Conservation (phyloP, 1,140 invertebrate species). For the Drosophila kurseongensis region DNA sequence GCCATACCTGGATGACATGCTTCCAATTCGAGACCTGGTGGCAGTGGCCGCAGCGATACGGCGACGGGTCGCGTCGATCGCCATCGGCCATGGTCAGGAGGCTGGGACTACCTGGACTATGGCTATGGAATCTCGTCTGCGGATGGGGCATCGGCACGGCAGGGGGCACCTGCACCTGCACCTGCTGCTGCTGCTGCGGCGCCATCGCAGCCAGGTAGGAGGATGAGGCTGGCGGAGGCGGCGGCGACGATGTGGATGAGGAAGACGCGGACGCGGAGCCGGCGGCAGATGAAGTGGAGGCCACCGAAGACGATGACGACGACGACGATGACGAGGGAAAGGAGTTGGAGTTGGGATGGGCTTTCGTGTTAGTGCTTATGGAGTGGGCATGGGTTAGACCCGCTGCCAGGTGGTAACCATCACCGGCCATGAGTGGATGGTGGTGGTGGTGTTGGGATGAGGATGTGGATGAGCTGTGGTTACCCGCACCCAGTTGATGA, state of each 20-base stretch:
- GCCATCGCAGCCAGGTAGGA: slow-evolving; percentile 47
- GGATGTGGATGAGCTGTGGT: slow-evolving; percentile 45
- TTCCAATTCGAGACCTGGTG: slow-evolving; percentile 92
- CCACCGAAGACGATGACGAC: slow-evolving; percentile 42
- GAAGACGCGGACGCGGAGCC: slow-evolving; percentile 24
- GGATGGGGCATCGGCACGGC: slow-evolving; percentile 32
- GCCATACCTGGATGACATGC: slow-evolving; percentile 91
- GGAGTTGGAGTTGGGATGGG: slow-evolving; percentile 58
- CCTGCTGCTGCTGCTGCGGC: slow-evolving; percentile 22
- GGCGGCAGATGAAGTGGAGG: slow-evolving; percentile 31
- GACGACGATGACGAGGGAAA: slow-evolving; percentile 60
- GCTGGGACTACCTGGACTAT: slow-evolving; percentile 78
- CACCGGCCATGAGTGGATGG: slow-evolving; percentile 55
- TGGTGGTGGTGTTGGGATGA: slow-evolving; percentile 19
- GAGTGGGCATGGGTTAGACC: slow-evolving; percentile 51
- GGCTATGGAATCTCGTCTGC: slow-evolving; percentile 62
- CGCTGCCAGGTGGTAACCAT: slow-evolving; percentile 59
- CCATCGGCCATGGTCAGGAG: slow-evolving; percentile 72
- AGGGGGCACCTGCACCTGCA: slow-evolving; percentile 10
- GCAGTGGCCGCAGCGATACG: slow-evolving; percentile 90
- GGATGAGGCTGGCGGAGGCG: slow-evolving; percentile 53
- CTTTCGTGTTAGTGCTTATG: slow-evolving; percentile 41
- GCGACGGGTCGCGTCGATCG: slow-evolving; percentile 85
- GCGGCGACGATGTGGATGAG: slow-evolving; percentile 34
- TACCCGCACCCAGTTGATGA: slow-evolving; percentile 54